phyloP scores from a whole-genome alignment of 2,888 invertebrate genomes.

The Carpatolechia fugitivella region DNA sequence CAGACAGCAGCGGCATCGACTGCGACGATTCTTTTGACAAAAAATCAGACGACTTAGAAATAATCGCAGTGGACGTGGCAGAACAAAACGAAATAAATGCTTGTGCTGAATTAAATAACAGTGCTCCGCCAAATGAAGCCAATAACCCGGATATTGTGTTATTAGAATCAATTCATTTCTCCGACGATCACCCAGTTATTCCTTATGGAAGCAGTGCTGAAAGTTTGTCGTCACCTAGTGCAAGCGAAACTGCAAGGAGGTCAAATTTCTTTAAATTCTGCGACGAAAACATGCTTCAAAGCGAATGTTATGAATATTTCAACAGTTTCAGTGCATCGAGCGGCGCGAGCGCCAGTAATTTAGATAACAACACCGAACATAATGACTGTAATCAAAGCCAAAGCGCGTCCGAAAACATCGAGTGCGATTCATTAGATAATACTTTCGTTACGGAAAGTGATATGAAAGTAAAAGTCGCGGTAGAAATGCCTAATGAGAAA shows the following conservation, averaged over 20 bases:
- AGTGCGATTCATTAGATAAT: constrained; percentile 59
- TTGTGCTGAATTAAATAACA: constrained; percentile 42
- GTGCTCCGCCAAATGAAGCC: constrained; percentile 36
- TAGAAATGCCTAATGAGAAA: constrained; percentile 50
- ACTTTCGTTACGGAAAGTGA: constrained; percentile 47
- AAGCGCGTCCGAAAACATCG: constrained; percentile 56
- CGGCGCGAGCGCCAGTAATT: constrained; percentile 52
- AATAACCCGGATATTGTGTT: constrained; percentile 53
- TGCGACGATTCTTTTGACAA: constrained; percentile 82
- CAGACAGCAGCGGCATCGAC: constrained; percentile 79
- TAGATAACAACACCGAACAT: constrained; percentile 52
- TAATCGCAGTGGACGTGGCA: constrained; percentile 51
- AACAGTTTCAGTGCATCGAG: constrained; percentile 68
- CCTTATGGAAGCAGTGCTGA: constrained; percentile 47
- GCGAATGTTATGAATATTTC: constrained; percentile 66
- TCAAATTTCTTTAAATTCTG: constrained; percentile 58
- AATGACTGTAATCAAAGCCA: constrained; percentile 52
- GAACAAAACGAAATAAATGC: constrained; percentile 47
- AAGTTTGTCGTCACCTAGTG: constrained; percentile 29
- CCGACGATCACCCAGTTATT: constrained; percentile 55
- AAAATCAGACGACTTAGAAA: constrained; percentile 67
- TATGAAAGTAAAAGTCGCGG: constrained; percentile 61
- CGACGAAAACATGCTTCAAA: constrained; percentile 69
- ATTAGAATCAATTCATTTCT: constrained; percentile 60
- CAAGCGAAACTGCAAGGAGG: constrained; percentile 38